phyloP scores from a whole-genome alignment of 2,888 invertebrate genomes.

The Drosophila crucigera region DNA sequence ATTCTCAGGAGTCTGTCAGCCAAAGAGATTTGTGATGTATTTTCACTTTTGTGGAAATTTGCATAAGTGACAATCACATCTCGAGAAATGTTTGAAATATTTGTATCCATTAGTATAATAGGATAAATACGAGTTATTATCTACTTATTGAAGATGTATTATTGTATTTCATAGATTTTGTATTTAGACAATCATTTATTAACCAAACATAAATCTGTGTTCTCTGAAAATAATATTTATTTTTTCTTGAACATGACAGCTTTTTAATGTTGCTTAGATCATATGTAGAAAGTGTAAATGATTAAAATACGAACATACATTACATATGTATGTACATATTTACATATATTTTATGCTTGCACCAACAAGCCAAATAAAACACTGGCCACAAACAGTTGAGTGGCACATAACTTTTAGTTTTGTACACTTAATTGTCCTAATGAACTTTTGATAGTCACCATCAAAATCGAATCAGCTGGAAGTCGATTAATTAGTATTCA shows the following conservation, averaged over 20 bases:
- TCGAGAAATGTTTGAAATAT: not conserved
- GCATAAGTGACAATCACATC: conserved; percentile 2
- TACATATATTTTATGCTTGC: not conserved
- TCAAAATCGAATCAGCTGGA: conserved; percentile 78
- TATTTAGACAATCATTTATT: not conserved
- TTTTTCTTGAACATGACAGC: not conserved
- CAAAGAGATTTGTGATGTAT: conserved; percentile 4
- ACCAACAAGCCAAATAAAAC: conserved; percentile 24
- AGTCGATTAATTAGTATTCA: conserved; percentile 79
- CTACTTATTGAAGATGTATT: not conserved
- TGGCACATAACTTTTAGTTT: conserved; percentile 58
- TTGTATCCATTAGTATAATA: not conserved
- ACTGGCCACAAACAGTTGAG: conserved; percentile 4
- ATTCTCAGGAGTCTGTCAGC: conserved; percentile 17
- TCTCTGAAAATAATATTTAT: not conserved
- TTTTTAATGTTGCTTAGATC: not conserved
- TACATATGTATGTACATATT: not conserved
- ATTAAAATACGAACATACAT: not conserved
- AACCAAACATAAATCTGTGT: fast-evolving
- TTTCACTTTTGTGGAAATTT: conserved; percentile 15
- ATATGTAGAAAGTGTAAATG: not conserved
- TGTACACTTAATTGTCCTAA: conserved; percentile 67
- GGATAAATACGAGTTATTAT: not conserved
- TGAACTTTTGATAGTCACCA: conserved; percentile 78
- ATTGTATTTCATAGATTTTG: too few species aligned